Percentiles rank a stretch among this genome's conserved stretches.
Evolutionary conservation across 1,140 invertebrate species (phyloP).

Genomic region (Stegodyphus mimosarum): DNA sequence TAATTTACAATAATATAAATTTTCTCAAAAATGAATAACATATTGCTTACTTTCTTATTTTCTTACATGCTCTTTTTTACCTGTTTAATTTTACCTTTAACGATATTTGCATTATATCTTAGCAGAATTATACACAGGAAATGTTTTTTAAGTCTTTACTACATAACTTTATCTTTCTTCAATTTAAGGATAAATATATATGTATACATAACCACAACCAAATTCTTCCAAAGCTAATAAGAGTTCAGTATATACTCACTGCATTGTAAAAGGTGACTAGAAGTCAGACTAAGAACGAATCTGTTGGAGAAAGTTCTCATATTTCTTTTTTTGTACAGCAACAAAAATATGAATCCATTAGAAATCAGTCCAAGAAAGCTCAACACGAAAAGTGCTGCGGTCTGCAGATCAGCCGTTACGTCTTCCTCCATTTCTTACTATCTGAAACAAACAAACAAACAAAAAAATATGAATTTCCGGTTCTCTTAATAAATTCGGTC

Average conservation of each 20-base stretch:
- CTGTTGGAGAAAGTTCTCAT: conserved; percentile 52
- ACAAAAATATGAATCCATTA: conserved; percentile 40
- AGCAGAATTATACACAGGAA: too few species aligned
- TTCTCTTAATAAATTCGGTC: too few species aligned
- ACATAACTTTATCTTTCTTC: too few species aligned
- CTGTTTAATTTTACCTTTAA: too few species aligned
- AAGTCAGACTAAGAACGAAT: conserved; percentile 46
- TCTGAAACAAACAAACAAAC: not conserved
- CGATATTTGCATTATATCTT: too few species aligned
- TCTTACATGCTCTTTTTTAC: too few species aligned
- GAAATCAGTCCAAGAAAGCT: not conserved
- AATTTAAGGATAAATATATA: not conserved
- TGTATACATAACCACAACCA: not conserved
- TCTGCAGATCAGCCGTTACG: not conserved
- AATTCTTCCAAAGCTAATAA: not conserved
- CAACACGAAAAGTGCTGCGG: not conserved
- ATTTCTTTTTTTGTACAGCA: conserved; percentile 39
- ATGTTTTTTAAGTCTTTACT: not conserved
- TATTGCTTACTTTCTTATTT: too few species aligned
- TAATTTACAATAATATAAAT: too few species aligned
- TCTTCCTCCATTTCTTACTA: conserved; percentile 31
- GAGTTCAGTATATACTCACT: conserved; percentile 13
- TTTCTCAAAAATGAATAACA: too few species aligned
- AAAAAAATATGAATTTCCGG: not conserved
- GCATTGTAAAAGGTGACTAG: conserved; percentile 46